A percentile compares a stretch with the other conserved stretches of the same genome.
Conservation (phyloP, 2,888 invertebrate genomes). For the Gerris lacustris region DNA sequence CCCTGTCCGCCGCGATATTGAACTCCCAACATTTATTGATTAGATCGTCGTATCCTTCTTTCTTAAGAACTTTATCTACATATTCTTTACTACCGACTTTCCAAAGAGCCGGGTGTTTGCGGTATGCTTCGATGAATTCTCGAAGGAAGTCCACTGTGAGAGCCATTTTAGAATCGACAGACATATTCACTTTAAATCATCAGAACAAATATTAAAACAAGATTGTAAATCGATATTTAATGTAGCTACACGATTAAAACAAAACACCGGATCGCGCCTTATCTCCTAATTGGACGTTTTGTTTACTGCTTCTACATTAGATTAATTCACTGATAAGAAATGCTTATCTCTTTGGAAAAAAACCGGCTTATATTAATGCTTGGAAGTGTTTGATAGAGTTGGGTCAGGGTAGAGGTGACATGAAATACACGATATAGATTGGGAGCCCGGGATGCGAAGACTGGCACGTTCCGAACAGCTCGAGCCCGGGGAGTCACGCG, state of each 20-base stretch:
- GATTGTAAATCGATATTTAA: too few species aligned
- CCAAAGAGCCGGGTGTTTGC: background rate
- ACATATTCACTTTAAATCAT: background rate
- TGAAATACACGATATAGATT: background rate
- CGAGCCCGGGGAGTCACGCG: constrained; percentile 3
- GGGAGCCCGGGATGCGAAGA: background rate
- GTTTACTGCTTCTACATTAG: too few species aligned
- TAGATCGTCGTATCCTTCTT: background rate
- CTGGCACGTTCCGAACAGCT: background rate
- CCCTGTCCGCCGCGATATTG: background rate
- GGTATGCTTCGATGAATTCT: background rate
- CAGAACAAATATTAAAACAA: too few species aligned
- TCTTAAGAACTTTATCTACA: background rate
- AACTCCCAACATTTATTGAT: background rate
- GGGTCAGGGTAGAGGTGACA: background rate
- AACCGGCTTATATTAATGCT: too few species aligned
- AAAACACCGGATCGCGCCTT: too few species aligned
- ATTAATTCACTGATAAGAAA: too few species aligned
- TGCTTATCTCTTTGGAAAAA: too few species aligned
- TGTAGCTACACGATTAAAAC: too few species aligned
- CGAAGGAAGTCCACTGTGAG: background rate
- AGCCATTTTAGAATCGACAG: background rate
- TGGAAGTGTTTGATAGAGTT: too few species aligned
- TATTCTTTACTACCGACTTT: background rate
- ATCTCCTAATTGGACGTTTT: too few species aligned